phyloP scores from a whole-genome alignment of 1,140 invertebrate genomes.

The Rhizoglyphus robini region DNA sequence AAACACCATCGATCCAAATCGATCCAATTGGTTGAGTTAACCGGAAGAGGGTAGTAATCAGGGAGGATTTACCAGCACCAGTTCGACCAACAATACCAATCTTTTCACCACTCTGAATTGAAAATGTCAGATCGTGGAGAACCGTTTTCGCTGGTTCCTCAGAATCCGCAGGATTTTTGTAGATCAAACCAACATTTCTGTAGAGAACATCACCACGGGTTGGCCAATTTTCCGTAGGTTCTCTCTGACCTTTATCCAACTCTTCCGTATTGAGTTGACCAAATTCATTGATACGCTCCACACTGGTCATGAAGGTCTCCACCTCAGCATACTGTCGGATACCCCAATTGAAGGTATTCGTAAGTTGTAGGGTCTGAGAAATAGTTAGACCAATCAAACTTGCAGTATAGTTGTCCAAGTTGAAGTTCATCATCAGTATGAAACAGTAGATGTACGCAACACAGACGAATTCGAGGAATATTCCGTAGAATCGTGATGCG shows the following conservation, averaged over 20 bases:
- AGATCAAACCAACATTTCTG: too few species aligned
- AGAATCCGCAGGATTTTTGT: constrained; percentile 49
- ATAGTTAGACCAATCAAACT: constrained; percentile 45
- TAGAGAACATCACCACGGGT: constrained; percentile 59
- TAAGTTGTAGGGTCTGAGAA: constrained; percentile 57
- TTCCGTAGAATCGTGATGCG: neutral
- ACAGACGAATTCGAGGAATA: neutral
- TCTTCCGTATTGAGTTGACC: constrained; percentile 46
- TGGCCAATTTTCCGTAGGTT: constrained; percentile 38
- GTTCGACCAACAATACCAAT: constrained; percentile 39
- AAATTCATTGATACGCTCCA: constrained; percentile 53
- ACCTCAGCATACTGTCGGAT: constrained; percentile 65
- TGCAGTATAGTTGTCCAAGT: neutral
- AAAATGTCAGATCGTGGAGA: constrained; percentile 46
- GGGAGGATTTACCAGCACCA: constrained; percentile 36
- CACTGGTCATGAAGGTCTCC: constrained; percentile 59
- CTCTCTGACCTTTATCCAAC: constrained; percentile 30
- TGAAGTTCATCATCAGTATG: neutral
- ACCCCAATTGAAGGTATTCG: constrained; percentile 65
- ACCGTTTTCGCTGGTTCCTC: constrained; percentile 40
- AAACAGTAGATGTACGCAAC: neutral
- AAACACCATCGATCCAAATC: constrained; percentile 38
- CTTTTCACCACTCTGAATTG: constrained; percentile 33
- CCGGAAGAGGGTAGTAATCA: constrained; percentile 36
- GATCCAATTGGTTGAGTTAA: constrained; percentile 29